Base-by-base conservation (phyloP, 2,113 vertebrate genomes). In the Oxyura jamaicensis region DNA sequence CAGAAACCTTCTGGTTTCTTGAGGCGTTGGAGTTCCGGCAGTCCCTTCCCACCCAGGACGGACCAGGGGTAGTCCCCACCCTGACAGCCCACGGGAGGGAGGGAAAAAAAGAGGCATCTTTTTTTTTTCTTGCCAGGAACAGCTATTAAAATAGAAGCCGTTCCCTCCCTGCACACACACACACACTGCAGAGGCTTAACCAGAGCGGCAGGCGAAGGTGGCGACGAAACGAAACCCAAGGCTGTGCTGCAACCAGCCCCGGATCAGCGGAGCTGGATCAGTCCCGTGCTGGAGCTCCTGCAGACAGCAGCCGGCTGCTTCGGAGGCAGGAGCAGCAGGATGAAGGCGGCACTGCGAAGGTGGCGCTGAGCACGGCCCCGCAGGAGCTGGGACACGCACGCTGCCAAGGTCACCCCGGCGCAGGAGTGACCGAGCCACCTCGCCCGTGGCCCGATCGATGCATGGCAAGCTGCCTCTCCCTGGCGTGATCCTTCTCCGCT, bases 11-110 rank as follows among this genome's bases (percentile, higher is more conserved):
- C 4, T 3, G 4, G 7, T 31, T 25, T 63, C 48, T 7, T 25
- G 2, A 4, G 42, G 18, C 11, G 2, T 13, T 39, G 0, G 2
- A 44, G 65, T 42, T 23, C 36, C 1, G 2, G 11, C 21, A 1
- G 22, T 22, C 35, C 79, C 29, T 48, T 35, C 63, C 58, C 59
- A 31, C 19, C 50, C 39, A 20, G 33, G 5, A 26, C 0, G 2
- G 29, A 22, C 23, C 25, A 20, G 5, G 4, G 55, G 3, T 12
- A 23, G 20, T 44, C 26, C 74, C 73, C 13, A n/a, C 23, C 22
- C 62, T 1, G 33, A 23, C 52, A 56, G 31, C 63, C 25, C 50
- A 8, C 58, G 3, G n/a, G 13, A 21, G 8, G 26, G 35, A 42
- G 15, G 15, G 10, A 11, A 21, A 21, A 46, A 20, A 46, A 46